phyloP scores from a whole-genome alignment of 2,888 invertebrate genomes.

The Epicampocera succincta region DNA sequence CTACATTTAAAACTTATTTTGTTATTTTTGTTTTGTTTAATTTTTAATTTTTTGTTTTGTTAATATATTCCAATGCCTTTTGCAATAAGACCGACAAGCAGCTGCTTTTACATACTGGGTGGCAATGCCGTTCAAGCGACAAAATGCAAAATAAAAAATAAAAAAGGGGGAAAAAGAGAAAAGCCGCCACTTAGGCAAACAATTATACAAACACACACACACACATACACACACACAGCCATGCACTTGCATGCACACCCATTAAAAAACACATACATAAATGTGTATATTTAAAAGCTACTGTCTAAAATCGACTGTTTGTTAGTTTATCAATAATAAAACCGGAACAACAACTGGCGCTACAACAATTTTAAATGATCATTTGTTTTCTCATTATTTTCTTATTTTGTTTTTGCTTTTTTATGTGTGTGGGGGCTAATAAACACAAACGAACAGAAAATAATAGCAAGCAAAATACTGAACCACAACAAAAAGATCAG shows the following conservation, averaged over 20 bases:
- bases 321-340: constrained; percentile 65
- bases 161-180: constrained; percentile 57
- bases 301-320: constrained; percentile 53
- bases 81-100: constrained; percentile 62
- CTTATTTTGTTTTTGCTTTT: constrained; percentile 48
- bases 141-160: constrained; percentile 62
- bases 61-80: constrained; percentile 51
- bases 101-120: constrained; percentile 64
- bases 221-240: constrained; percentile 54
- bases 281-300: constrained; percentile 60
- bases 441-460: constrained; percentile 46
- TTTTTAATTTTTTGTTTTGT: constrained; percentile 23
- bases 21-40: constrained; percentile 23
- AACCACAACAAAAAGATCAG: constrained; percentile 6
- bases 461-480: constrained; percentile 31
- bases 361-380: constrained; percentile 72
- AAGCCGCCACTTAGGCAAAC: constrained; percentile 62
- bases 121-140: constrained; percentile 62
- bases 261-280: constrained; percentile 35
- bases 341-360: constrained; percentile 80
- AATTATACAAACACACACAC: constrained; percentile 53
- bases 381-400: constrained; percentile 20
- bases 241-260: constrained; percentile 45
- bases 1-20: constrained; percentile 47
- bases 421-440: constrained; percentile 72